phyloP scores from a whole-genome alignment of 2,888 invertebrate genomes.

The Deilephila porcellus region DNA sequence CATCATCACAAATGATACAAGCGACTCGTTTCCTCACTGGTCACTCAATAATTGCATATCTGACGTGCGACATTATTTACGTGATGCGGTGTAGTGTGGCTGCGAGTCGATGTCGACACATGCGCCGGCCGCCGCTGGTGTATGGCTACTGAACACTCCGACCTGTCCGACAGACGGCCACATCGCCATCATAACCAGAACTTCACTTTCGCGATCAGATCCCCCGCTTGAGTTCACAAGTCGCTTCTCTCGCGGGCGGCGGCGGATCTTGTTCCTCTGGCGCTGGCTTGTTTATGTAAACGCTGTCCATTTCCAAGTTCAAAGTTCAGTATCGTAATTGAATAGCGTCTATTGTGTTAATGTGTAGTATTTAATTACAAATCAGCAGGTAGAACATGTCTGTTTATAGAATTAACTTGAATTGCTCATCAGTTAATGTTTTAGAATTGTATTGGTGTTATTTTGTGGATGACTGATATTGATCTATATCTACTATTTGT shows the following conservation, averaged over 20 bases:
- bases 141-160: slow-evolving; percentile 35
- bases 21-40: slow-evolving; percentile 40
- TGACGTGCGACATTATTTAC: slow-evolving; percentile 55
- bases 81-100: slow-evolving; percentile 48
- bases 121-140: slow-evolving; percentile 40
- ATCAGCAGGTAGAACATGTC: slow-evolving; percentile 10
- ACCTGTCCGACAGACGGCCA: slow-evolving; percentile 40
- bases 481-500: no score
- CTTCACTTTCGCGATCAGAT: slow-evolving; percentile 40
- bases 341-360: slow-evolving; percentile 12
- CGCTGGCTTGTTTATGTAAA: slow-evolving; percentile 36
- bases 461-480: no score
- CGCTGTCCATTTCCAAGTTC: slow-evolving; percentile 51
- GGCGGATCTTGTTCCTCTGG: slow-evolving; percentile 30
- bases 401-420: background rate
- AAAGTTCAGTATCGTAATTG: slow-evolving; percentile 43
- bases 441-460: no score
- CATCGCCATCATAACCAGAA: slow-evolving; percentile 47
- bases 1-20: slow-evolving; percentile 45
- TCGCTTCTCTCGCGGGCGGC: slow-evolving; percentile 22
- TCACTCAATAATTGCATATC: slow-evolving; percentile 59
- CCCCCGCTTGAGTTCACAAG: slow-evolving; percentile 28
- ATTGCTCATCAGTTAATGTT: background rate
- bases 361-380: slow-evolving; percentile 14
- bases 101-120: slow-evolving; percentile 52